Evolutionary conservation across 1,140 invertebrate species (phyloP), one percentile per base, ranked within the genome.

Genomic region (Drosophila pseudoobscura): DNA sequence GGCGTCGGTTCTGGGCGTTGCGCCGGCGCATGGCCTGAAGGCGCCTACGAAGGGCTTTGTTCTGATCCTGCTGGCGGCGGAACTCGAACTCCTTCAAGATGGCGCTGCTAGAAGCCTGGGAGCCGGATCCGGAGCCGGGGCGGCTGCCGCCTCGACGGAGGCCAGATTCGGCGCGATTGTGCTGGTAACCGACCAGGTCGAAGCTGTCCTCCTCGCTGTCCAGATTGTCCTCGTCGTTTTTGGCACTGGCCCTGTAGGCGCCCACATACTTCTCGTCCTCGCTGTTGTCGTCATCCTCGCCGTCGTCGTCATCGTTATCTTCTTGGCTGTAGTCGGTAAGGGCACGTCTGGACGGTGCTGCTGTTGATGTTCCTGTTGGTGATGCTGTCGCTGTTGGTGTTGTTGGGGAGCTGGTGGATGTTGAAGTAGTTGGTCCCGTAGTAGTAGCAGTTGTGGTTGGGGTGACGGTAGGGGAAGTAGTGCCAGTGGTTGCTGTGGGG

Each of bases 21-120:
- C 2, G 51, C 6, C 26, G 35, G n/a, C 35, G 8, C 11, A 39
- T 13, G 4, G 0, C 1, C 7, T 3, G 0, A 13, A 75, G 31
- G 35, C 53, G 45, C 2, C 7, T 13, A n/a, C 62, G 71, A 31
- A 75, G 52, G 5, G 41, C 35, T 2, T 75, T 29, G 35, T 74
- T 74, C 9, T 56, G 2, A 1, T 85, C 74, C 64, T 74, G 13
- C 55, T 87, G 64, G 6, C 78, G 74, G 3, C 78, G 77, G 7
- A 87, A 9, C 22, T 84, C 82, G 13, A 62, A 50, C 20, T 80
- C 78, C 13, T 44, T 51, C 8, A 59, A 29, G 6, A 74, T 44
- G 0, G 65, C 24, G 8, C 4, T 45, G 5, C 2, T 31, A 9
- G 55, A 15, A 0, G 44, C n/a, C 1, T 8, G 31, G 44, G 6